These are phyloP conservation scores for Bos indicus DNA, from an alignment of 2,113 vertebrate species.

Conservation along the genomic window DNA sequence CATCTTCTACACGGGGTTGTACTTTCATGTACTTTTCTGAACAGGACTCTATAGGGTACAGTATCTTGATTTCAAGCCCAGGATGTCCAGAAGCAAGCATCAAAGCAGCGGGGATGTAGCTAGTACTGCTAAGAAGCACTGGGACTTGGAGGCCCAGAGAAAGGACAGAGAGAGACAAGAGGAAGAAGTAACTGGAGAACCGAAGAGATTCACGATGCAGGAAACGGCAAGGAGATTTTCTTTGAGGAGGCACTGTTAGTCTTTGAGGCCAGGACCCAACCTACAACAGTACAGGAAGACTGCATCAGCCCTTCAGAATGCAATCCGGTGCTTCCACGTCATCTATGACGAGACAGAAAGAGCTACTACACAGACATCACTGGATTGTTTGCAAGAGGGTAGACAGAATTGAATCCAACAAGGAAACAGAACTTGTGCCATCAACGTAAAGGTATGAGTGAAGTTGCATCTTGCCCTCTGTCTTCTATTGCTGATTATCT, in stretches of 20 bases:
- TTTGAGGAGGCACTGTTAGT: neutral
- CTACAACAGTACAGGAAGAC: neutral
- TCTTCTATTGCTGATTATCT: neutral
- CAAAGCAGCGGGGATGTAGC: neutral
- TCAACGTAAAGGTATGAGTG: neutral
- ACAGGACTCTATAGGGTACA: neutral
- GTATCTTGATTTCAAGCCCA: neutral
- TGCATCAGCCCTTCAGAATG: neutral
- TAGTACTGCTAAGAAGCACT: neutral
- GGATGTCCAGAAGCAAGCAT: neutral
- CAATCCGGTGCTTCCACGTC: neutral
- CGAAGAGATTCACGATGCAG: neutral
- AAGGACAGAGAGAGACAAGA: neutral
- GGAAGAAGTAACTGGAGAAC: neutral
- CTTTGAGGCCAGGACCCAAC: neutral
- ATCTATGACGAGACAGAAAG: neutral
- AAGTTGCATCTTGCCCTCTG: neutral
- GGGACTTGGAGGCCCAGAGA: neutral
- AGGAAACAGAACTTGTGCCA: neutral
- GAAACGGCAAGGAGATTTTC: neutral
- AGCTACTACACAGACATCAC: neutral
- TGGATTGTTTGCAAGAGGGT: neutral
- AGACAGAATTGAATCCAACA: neutral
- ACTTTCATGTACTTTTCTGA: neutral
- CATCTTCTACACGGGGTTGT: neutral